Evolutionary conservation across 2,113 vertebrate species (phyloP).

Genomic region (Platycercus adscitus): DNA sequence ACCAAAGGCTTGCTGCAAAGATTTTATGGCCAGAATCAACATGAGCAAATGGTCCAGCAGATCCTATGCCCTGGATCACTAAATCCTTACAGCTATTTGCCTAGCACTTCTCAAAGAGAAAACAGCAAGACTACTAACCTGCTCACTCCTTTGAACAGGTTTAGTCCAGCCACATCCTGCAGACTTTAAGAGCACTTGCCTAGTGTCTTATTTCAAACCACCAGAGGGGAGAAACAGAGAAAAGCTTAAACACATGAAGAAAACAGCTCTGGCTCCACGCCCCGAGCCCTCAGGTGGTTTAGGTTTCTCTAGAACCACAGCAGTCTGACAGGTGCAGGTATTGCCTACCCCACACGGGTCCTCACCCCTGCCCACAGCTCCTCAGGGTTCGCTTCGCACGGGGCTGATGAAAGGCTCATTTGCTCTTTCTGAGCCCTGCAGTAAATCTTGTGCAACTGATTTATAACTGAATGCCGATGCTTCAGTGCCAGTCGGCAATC

Average conservation of each 20-base stretch:
- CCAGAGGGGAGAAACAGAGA: not conserved
- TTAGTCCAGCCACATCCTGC: not conserved
- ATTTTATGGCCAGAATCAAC: not conserved
- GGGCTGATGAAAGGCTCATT: not conserved
- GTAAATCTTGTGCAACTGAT: not conserved
- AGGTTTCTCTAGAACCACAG: accelerated
- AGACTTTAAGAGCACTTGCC: not conserved
- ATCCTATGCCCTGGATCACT: not conserved
- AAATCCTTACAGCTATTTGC: not conserved
- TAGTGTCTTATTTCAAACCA: not conserved
- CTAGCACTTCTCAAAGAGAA: accelerated
- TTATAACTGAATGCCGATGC: not conserved
- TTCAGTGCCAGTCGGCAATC: accelerated
- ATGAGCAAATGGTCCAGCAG: accelerated
- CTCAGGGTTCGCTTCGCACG: not conserved
- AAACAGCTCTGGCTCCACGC: not conserved
- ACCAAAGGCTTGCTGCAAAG: not conserved
- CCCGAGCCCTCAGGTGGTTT: not conserved
- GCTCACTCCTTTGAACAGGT: not conserved
- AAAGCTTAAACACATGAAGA: not conserved
- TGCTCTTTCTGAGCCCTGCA: not conserved
- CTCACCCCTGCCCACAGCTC: not conserved
- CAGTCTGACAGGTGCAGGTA: not conserved
- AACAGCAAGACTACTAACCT: not conserved
- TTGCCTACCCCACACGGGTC: not conserved